Base-by-base conservation (phyloP, 2,888 invertebrate genomes). In the Tubulanus polymorphus region DNA sequence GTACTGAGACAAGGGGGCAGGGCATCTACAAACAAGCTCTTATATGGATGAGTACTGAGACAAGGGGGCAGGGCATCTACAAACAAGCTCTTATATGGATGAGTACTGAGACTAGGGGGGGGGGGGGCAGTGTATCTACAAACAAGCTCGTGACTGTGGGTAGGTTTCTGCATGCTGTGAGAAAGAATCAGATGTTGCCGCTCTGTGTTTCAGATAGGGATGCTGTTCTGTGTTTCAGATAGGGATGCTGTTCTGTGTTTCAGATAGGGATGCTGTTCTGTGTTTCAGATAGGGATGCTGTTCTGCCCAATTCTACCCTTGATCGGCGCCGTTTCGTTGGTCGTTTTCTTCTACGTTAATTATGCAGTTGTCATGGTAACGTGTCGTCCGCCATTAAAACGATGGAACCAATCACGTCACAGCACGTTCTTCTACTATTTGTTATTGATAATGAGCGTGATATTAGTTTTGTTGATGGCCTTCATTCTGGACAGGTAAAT, bases 351-450 rank as follows among this genome's bases (percentile, higher is more conserved):
- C 53, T 37, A 49, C n/a, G 56, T 67, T 8, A 66, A 63, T 58
- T 70, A 68, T 46, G 18, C 50, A 23, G 59, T 68, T 12, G 61
- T 70, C 1, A 56, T 55, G 1, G 27, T 56, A 15, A 69, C 68
- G 5, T 69, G 69, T 54, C 64, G 60, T 48, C 69, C 71, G 18
- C 71, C 71, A 2, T 56, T 63, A 26, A 69, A 70, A 53, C 59
- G 71, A 8, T 70, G 69, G 69, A 68, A 65, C 54, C 72, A 68
- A 63, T 65, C 68, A 1, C 56, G 68, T 25, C 63, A 66, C 54
- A 70, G 65, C 20, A 57, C 61, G 15, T 70, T 70, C 57, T 64
- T 69, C 55, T 61, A 66, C 53, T 54, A 59, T 6, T 63, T 69
- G 45, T 59, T 69, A 12, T 59, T 67, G 20, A 59, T 60, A 8